These are phyloP conservation scores for Falcunculus frontatus DNA, from an alignment of 2,113 vertebrate genomes.

Conservation along the genomic window DNA sequence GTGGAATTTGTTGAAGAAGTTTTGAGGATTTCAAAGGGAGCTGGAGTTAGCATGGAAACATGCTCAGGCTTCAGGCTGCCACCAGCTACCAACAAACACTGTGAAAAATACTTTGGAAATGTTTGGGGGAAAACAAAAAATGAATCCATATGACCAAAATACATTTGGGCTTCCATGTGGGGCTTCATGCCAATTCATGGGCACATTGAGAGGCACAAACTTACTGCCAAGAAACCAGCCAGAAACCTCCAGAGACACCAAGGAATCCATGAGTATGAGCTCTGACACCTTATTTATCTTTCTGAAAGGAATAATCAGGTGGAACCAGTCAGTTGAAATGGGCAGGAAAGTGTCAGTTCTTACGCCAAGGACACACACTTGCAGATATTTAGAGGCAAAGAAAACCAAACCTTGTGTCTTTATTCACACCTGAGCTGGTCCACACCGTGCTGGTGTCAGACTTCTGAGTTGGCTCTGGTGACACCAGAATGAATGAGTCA, in stretches of 20 bases:
- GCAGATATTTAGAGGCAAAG: neutral
- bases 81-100: neutral
- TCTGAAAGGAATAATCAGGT: neutral
- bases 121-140: neutral
- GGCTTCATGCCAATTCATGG: neutral
- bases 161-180: neutral
- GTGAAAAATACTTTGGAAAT: neutral
- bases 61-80: neutral
- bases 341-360: neutral
- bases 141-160: neutral
- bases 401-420: neutral
- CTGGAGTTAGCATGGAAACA: neutral
- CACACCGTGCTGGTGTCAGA: neutral
- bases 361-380: neutral
- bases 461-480: neutral
- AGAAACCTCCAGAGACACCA: neutral
- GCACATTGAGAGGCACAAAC: neutral
- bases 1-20: neutral
- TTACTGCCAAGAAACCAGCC: neutral
- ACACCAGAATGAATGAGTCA: rapidly evolving
- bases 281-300: neutral
- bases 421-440: neutral
- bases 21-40: neutral
- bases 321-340: neutral
- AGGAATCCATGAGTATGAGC: neutral